Evolutionary conservation across 1,140 invertebrate species (phyloP).

Genomic region (Leptonema lineaticorne): DNA sequence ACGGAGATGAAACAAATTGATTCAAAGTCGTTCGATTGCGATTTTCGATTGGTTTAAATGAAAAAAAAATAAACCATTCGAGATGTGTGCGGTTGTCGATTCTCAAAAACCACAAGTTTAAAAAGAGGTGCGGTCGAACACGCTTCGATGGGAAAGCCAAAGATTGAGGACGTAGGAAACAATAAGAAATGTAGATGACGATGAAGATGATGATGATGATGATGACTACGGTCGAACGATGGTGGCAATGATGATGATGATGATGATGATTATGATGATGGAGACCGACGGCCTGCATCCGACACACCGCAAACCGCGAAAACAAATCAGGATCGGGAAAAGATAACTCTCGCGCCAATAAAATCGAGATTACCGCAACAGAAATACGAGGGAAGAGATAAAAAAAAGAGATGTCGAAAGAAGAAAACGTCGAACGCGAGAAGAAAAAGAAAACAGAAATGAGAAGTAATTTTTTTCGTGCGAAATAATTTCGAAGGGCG

Average conservation of each 20-base stretch:
- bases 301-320: conserved; percentile 41
- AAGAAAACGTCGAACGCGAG: conserved; percentile 5
- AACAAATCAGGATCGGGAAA: conserved; percentile 40
- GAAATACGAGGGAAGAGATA: too few species aligned
- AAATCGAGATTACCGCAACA: background rate
- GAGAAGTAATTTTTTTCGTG: background rate
- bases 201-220: conserved; percentile 4
- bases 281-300: conserved; percentile 17
- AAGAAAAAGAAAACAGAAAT: conserved; percentile 7
- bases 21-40: too few species aligned
- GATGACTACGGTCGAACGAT: conserved; percentile 13
- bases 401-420: background rate
- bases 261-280: conserved; percentile 11
- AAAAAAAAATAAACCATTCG: too few species aligned
- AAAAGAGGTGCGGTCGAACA: conserved; percentile 6
- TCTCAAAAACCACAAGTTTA: conserved; percentile 15
- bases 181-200: conserved; percentile 21
- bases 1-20: too few species aligned
- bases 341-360: background rate
- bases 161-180: conserved; percentile 20
- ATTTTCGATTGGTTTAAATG: too few species aligned
- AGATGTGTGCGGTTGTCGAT: too few species aligned
- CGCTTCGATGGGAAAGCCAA: conserved; percentile 25
- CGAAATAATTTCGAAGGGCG: background rate
- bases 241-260: background rate